Conservation (phyloP, 2,113 vertebrate genomes). For the Rhea americana region DNA sequence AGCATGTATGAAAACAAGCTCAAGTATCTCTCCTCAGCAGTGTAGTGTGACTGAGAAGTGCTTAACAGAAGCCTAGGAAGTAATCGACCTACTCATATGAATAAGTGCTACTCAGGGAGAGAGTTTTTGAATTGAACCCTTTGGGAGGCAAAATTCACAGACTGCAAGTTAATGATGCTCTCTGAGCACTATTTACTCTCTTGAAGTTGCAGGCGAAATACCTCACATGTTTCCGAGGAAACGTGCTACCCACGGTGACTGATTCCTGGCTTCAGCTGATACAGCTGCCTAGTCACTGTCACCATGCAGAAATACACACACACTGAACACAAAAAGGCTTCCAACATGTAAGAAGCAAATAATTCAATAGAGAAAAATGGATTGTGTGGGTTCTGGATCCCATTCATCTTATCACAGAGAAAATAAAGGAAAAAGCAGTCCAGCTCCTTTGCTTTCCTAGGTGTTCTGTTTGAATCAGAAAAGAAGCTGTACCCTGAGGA, state of each 20-base stretch:
- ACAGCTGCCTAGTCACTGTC: constrained; percentile 7
- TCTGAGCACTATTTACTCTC: not conserved
- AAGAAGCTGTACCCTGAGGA: not conserved
- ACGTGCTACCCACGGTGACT: not conserved
- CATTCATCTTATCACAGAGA: not conserved
- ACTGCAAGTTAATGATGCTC: constrained; percentile 31
- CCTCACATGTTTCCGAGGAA: constrained; percentile 35
- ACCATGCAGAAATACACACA: not conserved
- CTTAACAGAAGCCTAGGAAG: not conserved
- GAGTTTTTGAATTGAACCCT: not conserved
- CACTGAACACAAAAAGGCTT: not conserved
- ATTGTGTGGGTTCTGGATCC: not conserved
- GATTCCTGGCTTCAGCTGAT: constrained; percentile 15
- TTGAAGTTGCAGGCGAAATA: constrained; percentile 4
- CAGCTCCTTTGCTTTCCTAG: not conserved
- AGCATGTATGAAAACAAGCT: not conserved
- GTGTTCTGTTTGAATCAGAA: not conserved
- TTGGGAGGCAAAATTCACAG: not conserved
- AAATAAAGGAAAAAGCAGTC: not conserved
- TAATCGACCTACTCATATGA: not conserved
- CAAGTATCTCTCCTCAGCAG: not conserved
- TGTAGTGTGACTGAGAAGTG: not conserved
- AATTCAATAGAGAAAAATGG: not conserved
- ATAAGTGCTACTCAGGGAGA: not conserved
- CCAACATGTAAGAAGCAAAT: not conserved